Evolutionary conservation across 2,888 invertebrate species (phyloP).

Genomic region (Pyrocoelia pectoralis): DNA sequence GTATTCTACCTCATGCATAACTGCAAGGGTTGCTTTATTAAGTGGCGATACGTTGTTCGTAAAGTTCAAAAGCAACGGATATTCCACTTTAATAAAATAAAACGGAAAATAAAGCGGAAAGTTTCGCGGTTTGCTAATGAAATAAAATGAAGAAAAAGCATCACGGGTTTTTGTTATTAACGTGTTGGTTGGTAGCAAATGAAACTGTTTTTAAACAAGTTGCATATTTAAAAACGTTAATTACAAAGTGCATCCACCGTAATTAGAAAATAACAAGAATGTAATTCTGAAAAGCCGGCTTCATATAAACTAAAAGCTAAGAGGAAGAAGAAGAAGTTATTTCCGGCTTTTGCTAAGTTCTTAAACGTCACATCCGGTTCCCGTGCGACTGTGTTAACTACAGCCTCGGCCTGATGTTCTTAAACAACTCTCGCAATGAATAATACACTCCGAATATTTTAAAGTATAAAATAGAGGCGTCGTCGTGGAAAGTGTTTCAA

Average conservation of each 20-base stretch:
- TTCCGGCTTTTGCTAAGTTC: conserved; percentile 47
- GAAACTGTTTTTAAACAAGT: conserved; percentile 6
- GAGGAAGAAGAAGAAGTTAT: conserved; percentile 45
- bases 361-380: conserved; percentile 48
- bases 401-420: conserved; percentile 40
- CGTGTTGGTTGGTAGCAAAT: not conserved
- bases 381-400: conserved; percentile 43
- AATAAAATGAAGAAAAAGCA: not conserved
- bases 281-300: conserved; percentile 38
- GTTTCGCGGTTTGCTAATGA: not conserved
- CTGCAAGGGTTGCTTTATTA: conserved; percentile 43
- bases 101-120: no score
- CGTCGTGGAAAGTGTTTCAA: conserved; percentile 17
- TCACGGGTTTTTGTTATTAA: not conserved
- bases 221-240: conserved; percentile 36
- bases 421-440: conserved; percentile 42
- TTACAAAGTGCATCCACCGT: conserved; percentile 29
- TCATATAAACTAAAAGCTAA: conserved; percentile 37
- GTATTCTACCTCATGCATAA: conserved; percentile 32
- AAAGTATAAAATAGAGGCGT: conserved; percentile 33
- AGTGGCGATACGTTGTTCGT: conserved; percentile 14
- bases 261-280: conserved; percentile 34
- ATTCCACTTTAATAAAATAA: no score
- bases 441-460: conserved; percentile 41
- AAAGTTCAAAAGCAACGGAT: no score